Base-by-base conservation (phyloP, 1,140 invertebrate genomes). In the Ceratina calcarata region DNA sequence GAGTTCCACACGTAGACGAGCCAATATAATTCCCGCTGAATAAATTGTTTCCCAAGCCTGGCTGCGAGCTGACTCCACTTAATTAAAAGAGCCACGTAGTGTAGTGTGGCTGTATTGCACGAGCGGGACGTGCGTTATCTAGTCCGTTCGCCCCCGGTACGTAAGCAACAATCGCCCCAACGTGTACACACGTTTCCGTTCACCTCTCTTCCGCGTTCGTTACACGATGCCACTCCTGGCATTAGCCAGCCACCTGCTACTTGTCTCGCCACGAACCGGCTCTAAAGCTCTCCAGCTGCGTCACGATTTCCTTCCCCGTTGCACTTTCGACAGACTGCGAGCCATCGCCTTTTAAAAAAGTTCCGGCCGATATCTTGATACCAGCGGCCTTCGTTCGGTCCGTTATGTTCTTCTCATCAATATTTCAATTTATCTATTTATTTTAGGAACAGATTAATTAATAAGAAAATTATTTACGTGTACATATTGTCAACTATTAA, bases 41-140 rank as follows among this genome's bases (percentile, higher is more conserved):
- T 77, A 84, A 85, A 66, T 85, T 85, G 77, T 73, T 84, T 61
- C 32, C 49, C 49, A 6, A 51, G 16, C 27, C 32, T 66, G 58
- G 53, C 18, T 53, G 74, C 69, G 66, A 76, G 84, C 90, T 90
- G 89, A 90, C 88, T 90, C 87, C 79, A 90, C 87, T 90, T 90
- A 89, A 90, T 90, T 90, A 88, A 87, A 86, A 86, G 87, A 86
- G 84, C 83, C 51, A 69, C 27, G 27, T 32, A 32, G 27, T 4
- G 74, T 84, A 79, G 81, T 76, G 87, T 80, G 82, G 65, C 75
- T 66, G 83, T 78, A 88, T 89, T 89, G 87, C 88, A 79, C 85
- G 75, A 58, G 73, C 67, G 83, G 62, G 86, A 89, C 89, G 89
- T 90, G 89, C 88, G 87, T 89, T 90, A 90, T 90, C 89, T 86